These are phyloP conservation scores for Limnephilus rhombicus DNA, from an alignment of 2,888 invertebrate genomes.

Conservation along the genomic window DNA sequence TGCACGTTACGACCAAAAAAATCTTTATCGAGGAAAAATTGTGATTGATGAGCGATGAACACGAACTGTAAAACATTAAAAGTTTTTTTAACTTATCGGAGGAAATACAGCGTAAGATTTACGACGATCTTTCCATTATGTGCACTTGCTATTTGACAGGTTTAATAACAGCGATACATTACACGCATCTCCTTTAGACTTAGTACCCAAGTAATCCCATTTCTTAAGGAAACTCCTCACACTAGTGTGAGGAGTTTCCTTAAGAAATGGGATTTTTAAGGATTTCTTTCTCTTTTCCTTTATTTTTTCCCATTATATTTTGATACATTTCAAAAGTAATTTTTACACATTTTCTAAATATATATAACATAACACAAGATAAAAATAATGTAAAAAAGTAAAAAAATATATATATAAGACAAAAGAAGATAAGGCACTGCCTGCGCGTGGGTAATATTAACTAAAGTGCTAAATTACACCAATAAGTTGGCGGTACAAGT, in stretches of 20 bases:
- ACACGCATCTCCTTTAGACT: neutral
- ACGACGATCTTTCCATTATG: constrained; percentile 27
- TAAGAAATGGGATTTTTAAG: neutral
- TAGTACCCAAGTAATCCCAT: no score
- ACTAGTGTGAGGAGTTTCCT: neutral
- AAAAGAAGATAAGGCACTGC: no score
- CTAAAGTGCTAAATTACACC: no score
- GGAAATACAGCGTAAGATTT: constrained; percentile 10
- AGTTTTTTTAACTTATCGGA: constrained; percentile 18
- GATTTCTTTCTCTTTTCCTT: no score
- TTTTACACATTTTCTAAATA: no score
- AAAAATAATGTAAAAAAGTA: no score
- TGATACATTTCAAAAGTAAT: no score
- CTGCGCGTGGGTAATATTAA: no score
- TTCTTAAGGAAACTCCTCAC: neutral
- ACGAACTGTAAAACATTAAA: constrained; percentile 32
- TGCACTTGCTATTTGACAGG: constrained; percentile 34
- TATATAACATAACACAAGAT: no score
- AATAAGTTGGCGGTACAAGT: no score
- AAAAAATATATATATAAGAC: no score
- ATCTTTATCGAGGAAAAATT: neutral
- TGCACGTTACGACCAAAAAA: constrained; percentile 27
- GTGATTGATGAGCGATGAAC: constrained; percentile 33
- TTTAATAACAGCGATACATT: constrained; percentile 12
- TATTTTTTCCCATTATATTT: no score